phyloP scores from a whole-genome alignment of 2,888 invertebrate species.

The Antheraea assamensis region DNA sequence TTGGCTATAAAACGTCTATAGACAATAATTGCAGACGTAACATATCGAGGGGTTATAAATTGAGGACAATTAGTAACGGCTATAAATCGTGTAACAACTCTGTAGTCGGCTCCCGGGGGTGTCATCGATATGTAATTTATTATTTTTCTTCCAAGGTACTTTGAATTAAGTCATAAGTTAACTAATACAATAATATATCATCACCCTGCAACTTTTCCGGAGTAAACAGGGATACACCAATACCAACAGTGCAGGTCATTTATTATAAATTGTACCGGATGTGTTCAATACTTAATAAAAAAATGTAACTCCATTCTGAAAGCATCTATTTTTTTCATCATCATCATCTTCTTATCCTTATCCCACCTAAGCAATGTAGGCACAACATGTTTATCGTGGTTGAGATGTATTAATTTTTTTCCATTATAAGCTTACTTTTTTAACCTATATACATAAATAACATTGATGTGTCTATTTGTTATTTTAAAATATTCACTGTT shows the following conservation, averaged over 20 bases:
- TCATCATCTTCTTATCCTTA: too few species aligned
- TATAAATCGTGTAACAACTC: slow-evolving; percentile 60
- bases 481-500: too few species aligned
- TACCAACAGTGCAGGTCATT: neutral
- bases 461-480: too few species aligned
- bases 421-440: too few species aligned
- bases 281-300: too few species aligned
- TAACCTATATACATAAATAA: too few species aligned
- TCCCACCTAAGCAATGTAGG: too few species aligned
- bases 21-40: slow-evolving; percentile 22
- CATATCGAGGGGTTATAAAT: slow-evolving; percentile 47
- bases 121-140: slow-evolving; percentile 69
- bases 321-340: too few species aligned
- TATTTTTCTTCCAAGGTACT: slow-evolving; percentile 51
- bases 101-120: slow-evolving; percentile 58
- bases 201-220: neutral
- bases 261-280: neutral
- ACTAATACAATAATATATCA: neutral
- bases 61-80: slow-evolving; percentile 65
- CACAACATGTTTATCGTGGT: too few species aligned
- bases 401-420: too few species aligned
- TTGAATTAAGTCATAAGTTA: neutral
- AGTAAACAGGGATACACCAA: neutral
- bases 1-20: slow-evolving; percentile 21
- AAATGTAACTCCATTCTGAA: too few species aligned